phyloP scores from a whole-genome alignment of 1,140 invertebrate genomes.

The Paraescarpia echinospica region DNA sequence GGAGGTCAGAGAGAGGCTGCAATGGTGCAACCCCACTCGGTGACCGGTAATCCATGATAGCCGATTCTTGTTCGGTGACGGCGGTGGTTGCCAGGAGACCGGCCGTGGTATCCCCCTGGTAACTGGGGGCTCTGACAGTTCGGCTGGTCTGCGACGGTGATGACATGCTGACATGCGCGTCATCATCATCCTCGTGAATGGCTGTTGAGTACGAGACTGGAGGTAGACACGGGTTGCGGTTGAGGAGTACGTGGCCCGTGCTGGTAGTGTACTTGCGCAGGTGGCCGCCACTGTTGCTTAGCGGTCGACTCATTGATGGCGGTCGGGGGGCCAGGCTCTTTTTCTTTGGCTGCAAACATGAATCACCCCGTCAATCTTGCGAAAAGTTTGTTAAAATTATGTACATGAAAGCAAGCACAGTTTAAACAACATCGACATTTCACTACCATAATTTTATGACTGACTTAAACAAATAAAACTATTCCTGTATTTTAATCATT shows the following conservation, averaged over 20 bases:
- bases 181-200: neutral
- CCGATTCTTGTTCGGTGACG: neutral
- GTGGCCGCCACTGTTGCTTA: conserved; percentile 29
- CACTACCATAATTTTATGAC: too few species aligned
- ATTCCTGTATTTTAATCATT: too few species aligned
- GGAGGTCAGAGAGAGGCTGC: neutral
- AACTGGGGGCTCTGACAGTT: neutral
- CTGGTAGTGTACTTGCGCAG: conserved; percentile 10
- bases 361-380: neutral
- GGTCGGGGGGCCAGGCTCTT: conserved; percentile 44
- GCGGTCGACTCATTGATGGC: conserved; percentile 42
- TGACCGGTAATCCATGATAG: conserved; percentile 15
- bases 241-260: conserved; percentile 34
- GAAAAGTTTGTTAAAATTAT: too few species aligned
- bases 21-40: neutral
- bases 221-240: conserved; percentile 53
- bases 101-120: neutral
- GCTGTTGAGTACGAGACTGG: conserved; percentile 42
- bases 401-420: too few species aligned
- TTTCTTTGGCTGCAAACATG: conserved; percentile 23
- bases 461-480: too few species aligned
- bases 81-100: conserved; percentile 20
- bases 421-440: too few species aligned
- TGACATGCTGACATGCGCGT: neutral
- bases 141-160: conserved; percentile 5